A percentile compares a stretch with the other conserved stretches of the same genome.
Evolutionary conservation across 2,888 invertebrate genomes (phyloP).

Genomic region (Trilocha varians): DNA sequence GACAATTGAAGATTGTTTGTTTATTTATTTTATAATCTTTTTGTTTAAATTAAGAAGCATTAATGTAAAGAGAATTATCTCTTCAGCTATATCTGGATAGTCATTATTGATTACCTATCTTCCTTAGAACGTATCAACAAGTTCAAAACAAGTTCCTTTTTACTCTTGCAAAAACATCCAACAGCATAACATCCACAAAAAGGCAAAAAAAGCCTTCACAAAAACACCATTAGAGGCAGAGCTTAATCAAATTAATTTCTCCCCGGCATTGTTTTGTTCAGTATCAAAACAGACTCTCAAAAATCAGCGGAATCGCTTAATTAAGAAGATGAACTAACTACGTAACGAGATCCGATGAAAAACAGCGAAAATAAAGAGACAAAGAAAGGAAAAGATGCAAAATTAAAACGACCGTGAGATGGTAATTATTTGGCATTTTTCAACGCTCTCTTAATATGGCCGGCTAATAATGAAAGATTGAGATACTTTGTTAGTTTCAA

Average conservation of each 20-base stretch:
- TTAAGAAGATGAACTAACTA: constrained; percentile 7
- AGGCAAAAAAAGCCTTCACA: not conserved
- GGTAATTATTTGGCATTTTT: constrained; percentile 6
- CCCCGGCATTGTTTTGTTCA: not conserved
- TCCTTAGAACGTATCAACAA: too few relatives aligned
- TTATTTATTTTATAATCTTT: too few relatives aligned
- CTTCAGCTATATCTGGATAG: too few relatives aligned
- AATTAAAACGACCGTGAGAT: constrained; percentile 4
- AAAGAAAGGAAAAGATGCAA: not conserved
- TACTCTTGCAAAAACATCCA: too few relatives aligned
- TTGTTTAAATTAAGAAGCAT: too few relatives aligned
- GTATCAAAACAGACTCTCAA: not conserved
- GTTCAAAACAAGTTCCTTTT: too few relatives aligned
- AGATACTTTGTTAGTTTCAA: too few relatives aligned
- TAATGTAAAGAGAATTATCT: too few relatives aligned
- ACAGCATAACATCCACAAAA: not conserved
- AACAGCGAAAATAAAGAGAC: constrained; percentile 1
- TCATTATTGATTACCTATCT: too few relatives aligned
- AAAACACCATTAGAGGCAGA: not conserved
- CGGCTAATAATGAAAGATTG: constrained; percentile 2
- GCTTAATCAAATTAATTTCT: constrained; percentile 4
- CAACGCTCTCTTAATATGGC: constrained; percentile 5
- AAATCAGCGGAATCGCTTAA: constrained; percentile 8
- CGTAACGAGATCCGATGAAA: constrained; percentile 2
- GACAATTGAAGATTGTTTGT: too few relatives aligned